These are phyloP conservation scores for Cairina moschata DNA, from an alignment of 2,113 vertebrate species.

Conservation along the genomic window DNA sequence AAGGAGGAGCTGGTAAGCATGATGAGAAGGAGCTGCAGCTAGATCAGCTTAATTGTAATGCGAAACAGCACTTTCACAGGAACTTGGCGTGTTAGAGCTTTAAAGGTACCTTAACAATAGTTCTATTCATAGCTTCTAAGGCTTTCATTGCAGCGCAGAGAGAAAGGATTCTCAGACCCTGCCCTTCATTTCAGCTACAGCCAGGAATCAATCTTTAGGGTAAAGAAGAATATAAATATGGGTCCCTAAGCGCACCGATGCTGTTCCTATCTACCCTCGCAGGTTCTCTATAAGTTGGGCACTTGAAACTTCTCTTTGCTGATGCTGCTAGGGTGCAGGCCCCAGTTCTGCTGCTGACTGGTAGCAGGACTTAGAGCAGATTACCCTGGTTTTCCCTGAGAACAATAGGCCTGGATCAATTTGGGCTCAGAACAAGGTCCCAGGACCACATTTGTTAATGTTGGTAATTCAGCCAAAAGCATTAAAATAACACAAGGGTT, in stretches of 20 bases:
- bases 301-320: neutral
- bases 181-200: neutral
- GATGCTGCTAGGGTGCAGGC: neutral
- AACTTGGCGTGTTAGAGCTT: slow-evolving; percentile 51
- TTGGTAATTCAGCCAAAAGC: neutral
- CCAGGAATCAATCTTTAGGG: neutral
- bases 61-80: slow-evolving; percentile 56
- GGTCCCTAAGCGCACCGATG: neutral
- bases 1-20: neutral
- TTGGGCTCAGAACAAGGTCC: neutral
- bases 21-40: slow-evolving; percentile 19
- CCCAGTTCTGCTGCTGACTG: neutral
- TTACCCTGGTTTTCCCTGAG: neutral
- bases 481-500: neutral
- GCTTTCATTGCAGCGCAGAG: neutral
- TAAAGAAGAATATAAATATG: neutral
- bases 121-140: slow-evolving; percentile 51
- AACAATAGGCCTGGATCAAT: neutral
- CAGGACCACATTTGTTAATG: neutral
- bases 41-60: slow-evolving; percentile 57
- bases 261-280: neutral
- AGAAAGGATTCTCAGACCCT: neutral
- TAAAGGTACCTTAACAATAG: slow-evolving; percentile 64
- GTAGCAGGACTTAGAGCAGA: neutral
- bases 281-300: neutral